Evolutionary conservation across 1,140 invertebrate genomes (phyloP), one percentile per base, ranked within the genome.

Genomic region (Conus betulinus): DNA sequence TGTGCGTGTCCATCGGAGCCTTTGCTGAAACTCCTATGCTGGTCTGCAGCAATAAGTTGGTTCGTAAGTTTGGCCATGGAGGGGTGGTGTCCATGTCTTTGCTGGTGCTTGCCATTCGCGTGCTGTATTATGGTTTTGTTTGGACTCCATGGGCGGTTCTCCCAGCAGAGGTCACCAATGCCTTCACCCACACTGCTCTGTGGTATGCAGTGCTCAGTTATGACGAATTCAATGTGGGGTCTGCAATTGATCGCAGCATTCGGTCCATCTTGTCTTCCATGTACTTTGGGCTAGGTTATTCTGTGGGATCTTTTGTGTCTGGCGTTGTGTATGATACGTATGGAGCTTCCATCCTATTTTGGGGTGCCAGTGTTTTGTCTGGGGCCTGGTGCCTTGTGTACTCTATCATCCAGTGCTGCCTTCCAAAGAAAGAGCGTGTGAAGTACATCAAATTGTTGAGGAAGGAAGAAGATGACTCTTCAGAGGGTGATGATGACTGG

Each of bases 221-320:
- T 78, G 92, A 92, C n/a, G 91, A 93, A 55, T 94, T 94, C 83
- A 92, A 92, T 79, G 82, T 93, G 20, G 94, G 91, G 51, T 91
- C 93, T n/a, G 89, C 91, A 2, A 89, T 93, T 5, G 94, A 93
- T 84, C 89, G 94, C 71, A 93, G 92, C 81, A 92, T 94, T 52
- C 87, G 93, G 0, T 93, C 93, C 25, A 90, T 95, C 39, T 89
- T 94, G 63, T 93, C 93, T 0, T 93, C 93, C 17, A 89, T 93
- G n/a, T 94, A 94, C 87, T 93, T 93, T 90, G 93, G 94, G 51
- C 39, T 95, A 67, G 94, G 94, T 6, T 94, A 93, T 89, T 90
- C 91, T 17, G 85, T 87, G 53, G 94, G 94, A 7, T 93, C 93
- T 74, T 51, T 94, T 5, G 25, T 93, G 39, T 93, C 94, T 27